A percentile compares a stretch with the other conserved stretches of the same genome.
Conservation (phyloP, 1,140 invertebrate genomes). For the Dermatophagoides farinae region DNA sequence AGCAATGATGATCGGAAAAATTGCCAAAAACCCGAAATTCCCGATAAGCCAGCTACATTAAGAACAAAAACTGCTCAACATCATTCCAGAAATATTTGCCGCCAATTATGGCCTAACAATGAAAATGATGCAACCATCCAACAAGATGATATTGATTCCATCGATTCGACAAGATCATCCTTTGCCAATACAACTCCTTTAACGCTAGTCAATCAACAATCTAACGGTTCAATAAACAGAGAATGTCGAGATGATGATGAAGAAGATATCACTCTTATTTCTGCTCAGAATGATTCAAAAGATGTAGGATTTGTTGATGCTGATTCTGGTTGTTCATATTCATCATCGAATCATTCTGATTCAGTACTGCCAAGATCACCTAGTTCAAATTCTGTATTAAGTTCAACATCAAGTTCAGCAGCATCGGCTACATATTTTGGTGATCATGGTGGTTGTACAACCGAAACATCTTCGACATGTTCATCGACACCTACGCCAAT, state of each 20-base stretch:
- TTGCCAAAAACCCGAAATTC: too few relatives aligned
- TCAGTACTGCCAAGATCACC: not conserved
- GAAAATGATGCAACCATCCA: too few relatives aligned
- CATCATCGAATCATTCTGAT: not conserved
- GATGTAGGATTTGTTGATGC: constrained; percentile 24
- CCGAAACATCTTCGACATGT: not conserved
- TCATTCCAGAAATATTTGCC: too few relatives aligned
- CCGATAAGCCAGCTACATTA: not conserved
- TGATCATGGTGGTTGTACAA: not conserved
- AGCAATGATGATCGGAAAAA: not conserved
- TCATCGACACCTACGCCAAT: constrained; percentile 8
- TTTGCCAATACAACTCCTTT: not conserved
- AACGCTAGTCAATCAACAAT: not conserved
- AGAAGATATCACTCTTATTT: not conserved
- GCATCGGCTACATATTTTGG: too few relatives aligned
- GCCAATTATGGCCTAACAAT: too few relatives aligned
- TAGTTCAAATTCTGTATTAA: not conserved
- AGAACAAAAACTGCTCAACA: not conserved
- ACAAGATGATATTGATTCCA: not conserved
- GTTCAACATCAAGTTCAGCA: not conserved
- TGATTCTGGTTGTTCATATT: not conserved
- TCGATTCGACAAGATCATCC: not conserved
- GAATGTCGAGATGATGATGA: not conserved
- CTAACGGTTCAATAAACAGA: not conserved
- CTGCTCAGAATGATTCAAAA: constrained; percentile 20